A percentile compares a stretch with the other conserved stretches of the same genome.
Conservation (phyloP, 1,140 invertebrate genomes). For the Drosophila ogumai region DNA sequence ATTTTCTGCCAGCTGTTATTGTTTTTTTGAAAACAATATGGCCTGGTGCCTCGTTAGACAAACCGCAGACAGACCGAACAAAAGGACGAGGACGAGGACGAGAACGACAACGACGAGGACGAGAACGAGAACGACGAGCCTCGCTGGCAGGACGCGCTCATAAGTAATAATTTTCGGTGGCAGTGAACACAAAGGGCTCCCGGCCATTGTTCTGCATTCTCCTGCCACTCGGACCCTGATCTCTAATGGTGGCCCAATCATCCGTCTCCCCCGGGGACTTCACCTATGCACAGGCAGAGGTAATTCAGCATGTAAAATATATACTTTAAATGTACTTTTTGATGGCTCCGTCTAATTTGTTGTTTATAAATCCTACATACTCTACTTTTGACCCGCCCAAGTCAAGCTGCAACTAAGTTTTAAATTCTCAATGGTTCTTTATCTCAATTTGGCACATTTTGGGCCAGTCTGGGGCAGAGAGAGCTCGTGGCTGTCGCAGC, state of each 20-base stretch:
- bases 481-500: conserved; percentile 29
- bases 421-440: conserved; percentile 43
- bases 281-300: background rate
- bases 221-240: conserved; percentile 34
- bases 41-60: conserved; percentile 60
- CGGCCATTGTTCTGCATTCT: conserved; percentile 18
- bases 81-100: conserved; percentile 32
- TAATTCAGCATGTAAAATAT: background rate
- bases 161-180: conserved; percentile 70
- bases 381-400: conserved; percentile 13
- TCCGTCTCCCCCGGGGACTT: conserved; percentile 12
- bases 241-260: conserved; percentile 51
- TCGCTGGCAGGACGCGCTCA: conserved; percentile 30
- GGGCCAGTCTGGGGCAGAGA: conserved; percentile 19
- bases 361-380: background rate
- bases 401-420: conserved; percentile 18
- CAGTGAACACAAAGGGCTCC: conserved; percentile 34
- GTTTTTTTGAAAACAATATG: conserved; percentile 61
- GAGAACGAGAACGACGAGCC: conserved; percentile 22
- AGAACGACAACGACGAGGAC: conserved; percentile 24
- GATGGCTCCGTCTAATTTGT: background rate
- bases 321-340: background rate
- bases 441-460: conserved; percentile 47
- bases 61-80: conserved; percentile 53
- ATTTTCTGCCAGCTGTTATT: conserved; percentile 42